Conservation (phyloP, 2,888 invertebrate genomes). For the Barypeithes pellucidus region DNA sequence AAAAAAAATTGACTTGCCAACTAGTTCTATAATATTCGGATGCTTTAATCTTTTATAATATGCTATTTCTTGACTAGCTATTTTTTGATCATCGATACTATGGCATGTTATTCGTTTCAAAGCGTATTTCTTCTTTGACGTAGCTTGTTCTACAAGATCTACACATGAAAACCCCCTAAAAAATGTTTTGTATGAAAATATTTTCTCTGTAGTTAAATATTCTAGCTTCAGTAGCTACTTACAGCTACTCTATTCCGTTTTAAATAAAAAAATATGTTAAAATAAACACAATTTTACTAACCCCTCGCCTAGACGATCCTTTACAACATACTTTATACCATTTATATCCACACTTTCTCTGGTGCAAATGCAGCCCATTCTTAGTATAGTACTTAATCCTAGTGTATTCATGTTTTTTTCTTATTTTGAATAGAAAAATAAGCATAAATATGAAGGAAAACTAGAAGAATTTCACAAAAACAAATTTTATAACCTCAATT, state of each 20-base stretch:
- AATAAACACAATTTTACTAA: constrained; percentile 65
- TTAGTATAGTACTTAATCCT: constrained; percentile 80
- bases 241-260: background rate
- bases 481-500: constrained; percentile 28
- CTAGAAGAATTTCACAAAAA: constrained; percentile 1
- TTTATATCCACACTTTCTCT: constrained; percentile 82
- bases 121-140: constrained; percentile 80
- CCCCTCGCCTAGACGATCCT: constrained; percentile 85
- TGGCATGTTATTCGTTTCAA: constrained; percentile 88
- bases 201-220: background rate
- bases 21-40: constrained; percentile 81
- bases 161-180: constrained; percentile 87
- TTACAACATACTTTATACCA: constrained; percentile 79
- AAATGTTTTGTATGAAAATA: constrained; percentile 52
- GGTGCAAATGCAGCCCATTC: constrained; percentile 85
- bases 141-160: constrained; percentile 81
- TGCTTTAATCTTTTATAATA: constrained; percentile 81
- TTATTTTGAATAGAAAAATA: background rate
- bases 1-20: constrained; percentile 67
- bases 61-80: constrained; percentile 82
- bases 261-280: background rate
- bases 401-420: constrained; percentile 76
- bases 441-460: background rate
- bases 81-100: constrained; percentile 82
- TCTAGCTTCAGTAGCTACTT: background rate